Evolutionary conservation across 2,113 vertebrate genomes (phyloP).

Genomic region (Loxodonta africana): DNA sequence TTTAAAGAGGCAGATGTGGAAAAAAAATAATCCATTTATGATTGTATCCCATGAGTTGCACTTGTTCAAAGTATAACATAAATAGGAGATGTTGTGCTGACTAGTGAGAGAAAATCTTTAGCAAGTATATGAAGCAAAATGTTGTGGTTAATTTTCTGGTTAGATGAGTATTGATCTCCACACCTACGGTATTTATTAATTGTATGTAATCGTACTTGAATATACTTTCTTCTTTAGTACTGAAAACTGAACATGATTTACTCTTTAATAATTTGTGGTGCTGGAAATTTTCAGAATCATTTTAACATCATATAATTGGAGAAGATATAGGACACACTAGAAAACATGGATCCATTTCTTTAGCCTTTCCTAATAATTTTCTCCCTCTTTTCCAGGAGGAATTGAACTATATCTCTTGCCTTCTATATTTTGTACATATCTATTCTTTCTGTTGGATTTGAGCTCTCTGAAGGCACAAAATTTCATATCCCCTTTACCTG

Average conservation of each 20-base stretch:
- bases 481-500: neutral
- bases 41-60: neutral
- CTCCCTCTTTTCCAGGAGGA: neutral
- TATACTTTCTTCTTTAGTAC: neutral
- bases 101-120: neutral
- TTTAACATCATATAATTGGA: conserved; percentile 1
- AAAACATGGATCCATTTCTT: neutral
- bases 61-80: neutral
- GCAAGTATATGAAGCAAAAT: neutral
- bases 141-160: neutral
- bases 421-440: neutral
- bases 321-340: neutral
- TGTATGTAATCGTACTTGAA: neutral
- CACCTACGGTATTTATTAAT: neutral
- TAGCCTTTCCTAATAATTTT: neutral
- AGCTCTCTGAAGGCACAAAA: neutral
- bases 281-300: neutral
- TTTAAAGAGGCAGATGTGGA: neutral
- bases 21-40: neutral
- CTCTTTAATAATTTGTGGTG: neutral
- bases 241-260: neutral
- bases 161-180: neutral
- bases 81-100: neutral
- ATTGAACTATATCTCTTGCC: neutral
- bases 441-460: neutral